Evolutionary conservation across 2,113 vertebrate genomes (phyloP), one percentile per base, ranked within the genome.

Genomic region (Sceloporus tristichus): DNA sequence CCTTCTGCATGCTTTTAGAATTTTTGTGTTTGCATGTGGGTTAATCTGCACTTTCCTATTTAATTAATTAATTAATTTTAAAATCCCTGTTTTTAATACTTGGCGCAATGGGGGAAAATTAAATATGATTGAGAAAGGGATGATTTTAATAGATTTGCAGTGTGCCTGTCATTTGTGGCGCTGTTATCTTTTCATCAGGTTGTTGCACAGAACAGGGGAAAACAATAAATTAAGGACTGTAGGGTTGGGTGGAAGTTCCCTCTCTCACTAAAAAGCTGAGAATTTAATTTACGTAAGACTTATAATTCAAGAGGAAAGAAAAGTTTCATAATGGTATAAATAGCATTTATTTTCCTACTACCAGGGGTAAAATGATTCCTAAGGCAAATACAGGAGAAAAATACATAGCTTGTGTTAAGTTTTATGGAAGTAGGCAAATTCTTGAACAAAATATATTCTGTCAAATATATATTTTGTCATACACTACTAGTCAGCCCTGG

Each of bases 1-100:
- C 56, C 92, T 92, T 95, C 73, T 97, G 96, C 96, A 96, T 96
- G 95, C 73, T 87, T 88, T 89, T 91, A 70, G 71, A 66, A 85
- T 89, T 87, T 84, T 90, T 90, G 82, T 85, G 86, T 90, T 91
- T 42, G 96, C 96, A 96, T 96, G 96, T 82, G 78, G 78, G 16
- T 91, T 81, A 85, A 88, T 92, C 88, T 92, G 90, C 88, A 86
- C 85, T 91, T 88, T 91, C 86, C 86, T 88, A 42, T 91, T 66
- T 88, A 89, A 84, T 88, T 87, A 79, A 84, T 88, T 87, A 79
- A 93, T 89, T 70, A 9, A 4, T 92, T 85, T n/a, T 9, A 78
- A 90, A 91, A 92, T 90, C 86, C 88, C 59, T 75, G 25, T 65
- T 76, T 66, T 21, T 77, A 53, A 76, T 68, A 3, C 54, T 66